Base-by-base conservation (phyloP, 1,140 invertebrate species). In the Lordiphosa stackelbergi region DNA sequence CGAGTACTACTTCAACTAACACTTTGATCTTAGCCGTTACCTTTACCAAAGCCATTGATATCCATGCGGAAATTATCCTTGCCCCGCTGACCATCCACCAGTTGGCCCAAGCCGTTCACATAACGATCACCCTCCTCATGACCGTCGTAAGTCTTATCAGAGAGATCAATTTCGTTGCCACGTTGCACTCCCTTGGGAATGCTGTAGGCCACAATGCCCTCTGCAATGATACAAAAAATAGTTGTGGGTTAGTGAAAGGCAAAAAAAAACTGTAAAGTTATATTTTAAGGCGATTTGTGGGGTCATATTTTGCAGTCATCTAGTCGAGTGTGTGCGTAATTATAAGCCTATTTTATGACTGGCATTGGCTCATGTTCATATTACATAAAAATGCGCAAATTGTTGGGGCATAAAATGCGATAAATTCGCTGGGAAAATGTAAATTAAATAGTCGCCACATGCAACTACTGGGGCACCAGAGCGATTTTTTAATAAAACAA, bases 61-160 rank as follows among this genome's bases (percentile, higher is more conserved):
- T 94, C 93, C n/a, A 91, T 88, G 68, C 93, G 91, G 88, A 96
- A 96, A 90, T 96, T 94, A 70, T 95, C 93, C 42, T 91, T 89
- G 40, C 95, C 95, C 63, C 90, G 90, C 65, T 92, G 91, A 7
- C 96, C 96, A 87, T 99, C 97, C n/a, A 94, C 93, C 41, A 99
- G 90, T 87, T 97, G 95, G 16, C 97, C 97, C 5, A 99, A 88
- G 2, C 97, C 97, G 12, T 93, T 92, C 10, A 90, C 90, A 52
- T 96, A 90, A 68, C 90, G 89, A 38, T 90, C 91, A 2, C 90
- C 91, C 61, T 93, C 91, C 90, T 94, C 93, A 53, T 93, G 90
- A 2, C 97, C 97, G 88, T 99, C 97, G 89, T 98, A 99, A 35
- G 94, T 95, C 66, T 94, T 92, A 88, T 99, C 97, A 59, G 93